These are phyloP conservation scores for Drosophila mettleri DNA, from an alignment of 2,888 invertebrate genomes.

Conservation along the genomic window DNA sequence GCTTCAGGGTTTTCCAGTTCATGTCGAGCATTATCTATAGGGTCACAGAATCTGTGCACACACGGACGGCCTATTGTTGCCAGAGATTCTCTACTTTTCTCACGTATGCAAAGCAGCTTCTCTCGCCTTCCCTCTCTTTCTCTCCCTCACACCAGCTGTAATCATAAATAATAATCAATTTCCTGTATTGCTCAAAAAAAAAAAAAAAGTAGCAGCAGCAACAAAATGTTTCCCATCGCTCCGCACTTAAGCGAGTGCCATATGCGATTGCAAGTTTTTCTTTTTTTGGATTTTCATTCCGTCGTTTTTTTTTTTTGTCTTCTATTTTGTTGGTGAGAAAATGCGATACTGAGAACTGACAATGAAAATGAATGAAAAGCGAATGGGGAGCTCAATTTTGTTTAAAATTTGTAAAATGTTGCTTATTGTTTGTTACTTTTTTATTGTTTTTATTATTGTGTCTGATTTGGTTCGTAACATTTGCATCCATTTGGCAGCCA, in stretches of 20 bases:
- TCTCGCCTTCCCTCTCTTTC: background rate
- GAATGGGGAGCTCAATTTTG: conserved; percentile 36
- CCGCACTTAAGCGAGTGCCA: conserved; percentile 58
- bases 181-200: conserved; percentile 52
- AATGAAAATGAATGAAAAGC: conserved; percentile 35
- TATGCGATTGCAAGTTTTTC: conserved; percentile 68
- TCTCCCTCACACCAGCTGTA: conserved; percentile 34
- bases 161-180: conserved; percentile 81
- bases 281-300: conserved; percentile 13
- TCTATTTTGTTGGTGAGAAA: conserved; percentile 55
- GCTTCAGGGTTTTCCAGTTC: conserved; percentile 22
- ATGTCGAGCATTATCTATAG: conserved; percentile 49
- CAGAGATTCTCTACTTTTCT: conserved; percentile 41
- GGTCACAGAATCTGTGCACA: conserved; percentile 27
- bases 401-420: conserved; percentile 52
- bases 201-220: conserved; percentile 9
- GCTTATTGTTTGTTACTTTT: conserved; percentile 41
- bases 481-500: conserved; percentile 69
- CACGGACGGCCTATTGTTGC: conserved; percentile 4
- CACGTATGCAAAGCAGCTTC: conserved; percentile 54
- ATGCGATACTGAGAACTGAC: conserved; percentile 67
- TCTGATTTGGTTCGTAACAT: conserved; percentile 53
- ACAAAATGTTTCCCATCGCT: conserved; percentile 76
- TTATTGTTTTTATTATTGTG: conserved; percentile 19
- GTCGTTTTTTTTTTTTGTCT: conserved; percentile 9